These are phyloP conservation scores for Cydia strobilella DNA, from an alignment of 1,140 invertebrate genomes.

Conservation along the genomic window DNA sequence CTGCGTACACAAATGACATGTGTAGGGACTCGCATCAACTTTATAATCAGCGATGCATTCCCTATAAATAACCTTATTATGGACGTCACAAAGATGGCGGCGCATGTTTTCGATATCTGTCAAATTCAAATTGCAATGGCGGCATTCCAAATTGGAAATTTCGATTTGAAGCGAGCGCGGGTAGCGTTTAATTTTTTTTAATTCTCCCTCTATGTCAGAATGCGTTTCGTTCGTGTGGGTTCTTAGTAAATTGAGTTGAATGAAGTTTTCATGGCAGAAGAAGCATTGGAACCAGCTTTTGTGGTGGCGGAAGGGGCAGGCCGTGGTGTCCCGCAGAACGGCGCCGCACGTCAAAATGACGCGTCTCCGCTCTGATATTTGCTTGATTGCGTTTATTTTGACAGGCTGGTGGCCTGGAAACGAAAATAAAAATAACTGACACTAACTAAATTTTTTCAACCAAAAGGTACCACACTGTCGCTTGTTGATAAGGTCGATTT, in stretches of 20 bases:
- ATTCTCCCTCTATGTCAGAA: conserved; percentile 53
- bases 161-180: conserved; percentile 71
- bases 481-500: too few relatives aligned
- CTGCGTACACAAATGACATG: conserved; percentile 61
- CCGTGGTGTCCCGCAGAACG: conserved; percentile 60
- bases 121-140: conserved; percentile 55
- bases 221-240: conserved; percentile 50
- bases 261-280: conserved; percentile 65
- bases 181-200: conserved; percentile 67
- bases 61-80: conserved; percentile 61
- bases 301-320: conserved; percentile 69
- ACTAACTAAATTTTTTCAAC: background rate
- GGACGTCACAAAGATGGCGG: conserved; percentile 55
- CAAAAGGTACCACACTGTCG: too few relatives aligned
- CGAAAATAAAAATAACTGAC: conserved; percentile 32
- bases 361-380: conserved; percentile 61
- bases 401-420: conserved; percentile 14
- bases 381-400: conserved; percentile 41
- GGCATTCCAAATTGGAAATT: conserved; percentile 67
- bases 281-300: conserved; percentile 74
- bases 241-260: conserved; percentile 58
- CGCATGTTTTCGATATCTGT: conserved; percentile 59
- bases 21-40: conserved; percentile 58
- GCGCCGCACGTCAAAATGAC: conserved; percentile 58
- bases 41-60: conserved; percentile 72